These are phyloP conservation scores for Brachylomia viminalis DNA, from an alignment of 2,888 invertebrate species.

Conservation along the genomic window DNA sequence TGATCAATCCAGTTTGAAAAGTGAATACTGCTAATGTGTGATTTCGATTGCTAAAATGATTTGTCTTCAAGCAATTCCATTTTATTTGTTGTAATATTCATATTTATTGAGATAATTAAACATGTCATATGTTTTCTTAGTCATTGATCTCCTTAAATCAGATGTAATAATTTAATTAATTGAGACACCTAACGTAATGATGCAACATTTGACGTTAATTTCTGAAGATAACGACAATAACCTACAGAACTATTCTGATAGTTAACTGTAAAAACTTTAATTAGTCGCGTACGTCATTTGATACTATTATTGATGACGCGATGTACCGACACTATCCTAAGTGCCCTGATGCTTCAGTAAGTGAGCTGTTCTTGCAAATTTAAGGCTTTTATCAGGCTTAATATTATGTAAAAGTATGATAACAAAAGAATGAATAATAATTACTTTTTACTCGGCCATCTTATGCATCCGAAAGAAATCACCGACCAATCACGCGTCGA, in stretches of 20 bases:
- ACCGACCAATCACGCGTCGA: constrained; percentile 10
- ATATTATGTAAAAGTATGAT: neutral
- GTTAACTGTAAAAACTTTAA: constrained; percentile 35
- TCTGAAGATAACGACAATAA: constrained; percentile 52
- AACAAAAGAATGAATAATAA: too few relatives aligned
- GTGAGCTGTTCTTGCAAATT: constrained; percentile 1
- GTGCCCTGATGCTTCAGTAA: neutral
- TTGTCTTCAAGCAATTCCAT: neutral
- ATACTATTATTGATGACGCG: constrained; percentile 14
- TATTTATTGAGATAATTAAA: neutral
- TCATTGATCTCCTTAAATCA: constrained; percentile 10
- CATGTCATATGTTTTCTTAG: neutral
- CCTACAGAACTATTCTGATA: constrained; percentile 34
- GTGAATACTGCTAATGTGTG: neutral
- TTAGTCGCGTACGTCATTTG: constrained; percentile 44
- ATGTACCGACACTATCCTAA: neutral
- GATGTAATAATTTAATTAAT: constrained; percentile 32
- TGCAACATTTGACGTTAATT: constrained; percentile 52
- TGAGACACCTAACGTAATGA: constrained; percentile 46
- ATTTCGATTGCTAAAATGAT: constrained; percentile 13
- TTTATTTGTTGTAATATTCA: constrained; percentile 8
- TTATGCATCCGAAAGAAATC: constrained; percentile 16
- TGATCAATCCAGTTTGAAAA: neutral
- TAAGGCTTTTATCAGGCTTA: neutral
- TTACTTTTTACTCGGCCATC: neutral